These are phyloP conservation scores for Ennomos fuscantarius DNA, from an alignment of 2,888 invertebrate genomes.

Conservation along the genomic window DNA sequence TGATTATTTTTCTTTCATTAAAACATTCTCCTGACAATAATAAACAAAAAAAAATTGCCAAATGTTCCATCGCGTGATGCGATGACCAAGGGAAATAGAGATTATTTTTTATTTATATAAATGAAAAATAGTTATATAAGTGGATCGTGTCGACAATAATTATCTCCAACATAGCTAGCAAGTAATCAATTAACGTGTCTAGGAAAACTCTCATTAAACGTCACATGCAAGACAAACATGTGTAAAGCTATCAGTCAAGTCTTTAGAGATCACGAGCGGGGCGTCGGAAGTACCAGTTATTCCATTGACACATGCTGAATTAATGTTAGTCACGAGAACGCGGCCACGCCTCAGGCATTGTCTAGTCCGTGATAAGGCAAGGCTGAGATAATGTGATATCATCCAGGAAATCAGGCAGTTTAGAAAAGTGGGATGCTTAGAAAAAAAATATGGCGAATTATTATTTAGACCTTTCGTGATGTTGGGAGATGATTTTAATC, in stretches of 20 bases:
- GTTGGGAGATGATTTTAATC: too few relatives aligned
- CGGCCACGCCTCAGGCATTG: constrained; percentile 73
- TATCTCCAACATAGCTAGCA: neutral
- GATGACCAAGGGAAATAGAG: too few relatives aligned
- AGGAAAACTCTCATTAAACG: constrained; percentile 20
- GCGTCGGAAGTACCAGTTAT: constrained; percentile 66
- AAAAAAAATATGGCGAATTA: neutral
- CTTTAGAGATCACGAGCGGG: constrained; percentile 59
- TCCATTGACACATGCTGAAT: constrained; percentile 74
- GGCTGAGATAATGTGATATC: constrained; percentile 66
- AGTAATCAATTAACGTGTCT: constrained; percentile 25
- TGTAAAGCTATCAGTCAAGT: constrained; percentile 31
- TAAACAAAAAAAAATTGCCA: too few relatives aligned
- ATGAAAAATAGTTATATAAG: too few relatives aligned
- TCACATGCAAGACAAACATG: constrained; percentile 25
- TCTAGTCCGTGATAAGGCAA: constrained; percentile 72
- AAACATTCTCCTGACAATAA: too few relatives aligned
- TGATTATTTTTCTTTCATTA: too few relatives aligned
- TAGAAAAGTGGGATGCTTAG: constrained; percentile 10
- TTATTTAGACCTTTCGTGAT: too few relatives aligned
- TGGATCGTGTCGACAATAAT: too few relatives aligned
- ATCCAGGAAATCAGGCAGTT: constrained; percentile 54
- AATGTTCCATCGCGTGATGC: too few relatives aligned
- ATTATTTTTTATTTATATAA: too few relatives aligned
- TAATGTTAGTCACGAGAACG: constrained; percentile 72